Evolutionary conservation across 1,140 invertebrate species (phyloP).

Genomic region (Ceratina australensis): DNA sequence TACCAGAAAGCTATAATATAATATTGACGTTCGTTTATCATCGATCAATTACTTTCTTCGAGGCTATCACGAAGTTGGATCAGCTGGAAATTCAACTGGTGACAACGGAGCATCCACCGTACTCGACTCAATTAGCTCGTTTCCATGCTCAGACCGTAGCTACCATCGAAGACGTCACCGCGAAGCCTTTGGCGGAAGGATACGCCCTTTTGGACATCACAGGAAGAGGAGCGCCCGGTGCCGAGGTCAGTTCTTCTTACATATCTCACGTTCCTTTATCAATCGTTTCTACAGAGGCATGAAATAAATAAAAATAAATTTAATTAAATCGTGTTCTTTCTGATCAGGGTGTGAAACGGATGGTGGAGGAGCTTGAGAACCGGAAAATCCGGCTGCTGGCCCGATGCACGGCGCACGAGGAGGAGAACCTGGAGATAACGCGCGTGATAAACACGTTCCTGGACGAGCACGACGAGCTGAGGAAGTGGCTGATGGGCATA

Average conservation of each 20-base stretch:
- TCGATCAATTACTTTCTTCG: background rate
- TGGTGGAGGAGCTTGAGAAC: slow-evolving; percentile 88
- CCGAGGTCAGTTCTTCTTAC: slow-evolving; percentile 78
- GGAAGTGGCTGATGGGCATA: slow-evolving; percentile 86
- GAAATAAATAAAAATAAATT: no score
- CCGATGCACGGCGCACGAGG: slow-evolving; percentile 85
- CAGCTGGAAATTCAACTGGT: slow-evolving; percentile 89
- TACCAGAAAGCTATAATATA: no score
- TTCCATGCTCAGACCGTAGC: slow-evolving; percentile 83
- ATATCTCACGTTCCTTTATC: no score
- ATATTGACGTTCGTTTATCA: no score
- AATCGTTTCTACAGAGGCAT: no score
- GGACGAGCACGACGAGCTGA: slow-evolving; percentile 85
- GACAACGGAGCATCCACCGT: slow-evolving; percentile 83
- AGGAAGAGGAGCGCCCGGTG: slow-evolving; percentile 83
- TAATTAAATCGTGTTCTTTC: background rate
- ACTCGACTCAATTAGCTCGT: slow-evolving; percentile 83
- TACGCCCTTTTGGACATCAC: slow-evolving; percentile 86
- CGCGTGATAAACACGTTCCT: slow-evolving; percentile 85
- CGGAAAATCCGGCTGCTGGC: slow-evolving; percentile 84
- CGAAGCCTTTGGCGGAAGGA: slow-evolving; percentile 84
- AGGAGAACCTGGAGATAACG: slow-evolving; percentile 86
- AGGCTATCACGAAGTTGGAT: slow-evolving; percentile 88
- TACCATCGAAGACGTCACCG: slow-evolving; percentile 84
- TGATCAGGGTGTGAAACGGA: slow-evolving; percentile 82